Base-by-base conservation (phyloP, 2,888 invertebrate genomes). In the Eupeodes luniger region DNA sequence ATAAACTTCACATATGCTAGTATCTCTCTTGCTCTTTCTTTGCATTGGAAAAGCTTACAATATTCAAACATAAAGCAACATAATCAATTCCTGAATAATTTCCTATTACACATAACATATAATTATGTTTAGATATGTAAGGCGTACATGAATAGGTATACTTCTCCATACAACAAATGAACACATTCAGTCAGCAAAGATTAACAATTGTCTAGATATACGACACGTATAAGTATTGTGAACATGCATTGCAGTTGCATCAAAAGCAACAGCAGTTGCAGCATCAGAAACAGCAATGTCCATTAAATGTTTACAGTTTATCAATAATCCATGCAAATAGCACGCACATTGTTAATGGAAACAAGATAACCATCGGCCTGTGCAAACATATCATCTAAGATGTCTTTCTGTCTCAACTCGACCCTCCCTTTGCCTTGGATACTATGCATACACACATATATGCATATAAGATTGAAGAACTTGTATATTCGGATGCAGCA, bases 281-380 rank as follows among this genome's bases (percentile, higher is more conserved):
- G 59, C 34, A n/a, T 14, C 53, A 55, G 7, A 5, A 40, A 69
- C 62, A 78, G 62, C 44, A 64, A 66, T 59, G 49, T 40, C 64
- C 61, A 57, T 67, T 27, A 57, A 69, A 53, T 82, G 82, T 83
- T 86, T 75, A 70, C 70, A 79, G 57, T 79, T 75, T 70, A 87
- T 76, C 75, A 87, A 74, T 80, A 87, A 83, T 79, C 75, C 83
- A 80, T 75, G 75, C 59, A 69, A 76, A 72, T 76, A 76, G 75
- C 74, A 78, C 16, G 69, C 67, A 70, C 59, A 83, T 75, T 85
- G 72, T 72, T 81, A 81, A 76, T 53, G 57, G 82, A 53, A 78
- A 77, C 77, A 83, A 49, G 86, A 75, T 82, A 83, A 40, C 75
- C 75, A 86, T 70, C 70, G 62, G 78, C 62, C 78, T 78, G 77